Evolutionary conservation across 2,888 invertebrate genomes (phyloP), one percentile per base, ranked within the genome.

Genomic region (Lasioglossum villosulum): DNA sequence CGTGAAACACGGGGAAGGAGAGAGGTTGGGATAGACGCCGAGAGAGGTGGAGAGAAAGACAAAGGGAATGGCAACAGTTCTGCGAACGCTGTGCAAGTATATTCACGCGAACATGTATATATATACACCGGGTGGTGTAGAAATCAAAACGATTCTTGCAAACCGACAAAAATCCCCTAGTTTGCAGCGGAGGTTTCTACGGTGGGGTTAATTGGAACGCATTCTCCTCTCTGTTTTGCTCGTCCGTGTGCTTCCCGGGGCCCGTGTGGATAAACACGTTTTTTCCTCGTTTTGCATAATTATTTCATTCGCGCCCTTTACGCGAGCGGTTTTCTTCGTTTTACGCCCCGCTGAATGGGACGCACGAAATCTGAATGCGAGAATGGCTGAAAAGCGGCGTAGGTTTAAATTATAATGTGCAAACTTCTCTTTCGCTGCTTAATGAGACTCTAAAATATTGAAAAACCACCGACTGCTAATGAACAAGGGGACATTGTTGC

Each of bases 231-330:
- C 14, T 59, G 27, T 59, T 27, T 27, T 16, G 5, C 59, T 16
- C 16, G 8, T 4, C 27, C 14, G 14, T 59, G 27, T 14, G 27
- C 27, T 59, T n/a, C 27, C 59, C 14, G 27, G 1, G 4, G 5
- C 14, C 59, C 27, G 14, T 59, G 59, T 30, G 59, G 27, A 59
- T 59, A 59, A 59, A 59, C 59, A 59, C 59, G 59, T 59, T 59
- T 59, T 59, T 59, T 16, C 59, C 59, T 59, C 59, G 14, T 59
- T 59, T 59, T 59, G 27, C 27, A 59, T 59, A 59, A 59, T 59
- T 59, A 59, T 59, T 59, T 59, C 59, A 59, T 59, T 59, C 27
- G 59, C 59, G 59, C 27, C 59, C 27, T 59, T 59, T 59, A 59
- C 59, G 27, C 59, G 27, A 27, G 27, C 59, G 59, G 27, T 27